Evolutionary conservation across 1,140 invertebrate genomes (phyloP).

Genomic region (Drosophila mauritiana): DNA sequence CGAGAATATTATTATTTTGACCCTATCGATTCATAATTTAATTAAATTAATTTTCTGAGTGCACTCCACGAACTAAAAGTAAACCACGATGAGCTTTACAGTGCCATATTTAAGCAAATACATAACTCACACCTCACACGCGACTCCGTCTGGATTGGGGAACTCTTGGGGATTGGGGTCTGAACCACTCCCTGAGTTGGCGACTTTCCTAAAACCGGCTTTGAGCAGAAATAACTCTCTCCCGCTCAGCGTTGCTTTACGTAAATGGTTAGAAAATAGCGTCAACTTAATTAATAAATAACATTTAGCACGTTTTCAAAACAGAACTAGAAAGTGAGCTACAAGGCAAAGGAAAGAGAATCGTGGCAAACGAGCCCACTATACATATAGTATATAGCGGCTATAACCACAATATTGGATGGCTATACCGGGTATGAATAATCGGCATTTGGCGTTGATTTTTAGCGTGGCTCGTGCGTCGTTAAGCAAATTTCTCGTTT

Average conservation of each 20-base stretch:
- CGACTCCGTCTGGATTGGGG: slow-evolving; percentile 19
- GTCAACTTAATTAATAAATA: slow-evolving; percentile 83
- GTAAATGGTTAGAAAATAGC: slow-evolving; percentile 72
- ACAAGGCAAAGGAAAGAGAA: slow-evolving; percentile 1
- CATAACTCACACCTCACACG: slow-evolving; percentile 63
- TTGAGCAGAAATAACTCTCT: slow-evolving; percentile 23
- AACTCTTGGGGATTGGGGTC: slow-evolving; percentile 13
- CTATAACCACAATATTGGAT: slow-evolving; percentile 41
- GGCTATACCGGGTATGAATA: slow-evolving; percentile 65
- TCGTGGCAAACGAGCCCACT: slow-evolving; percentile 3
- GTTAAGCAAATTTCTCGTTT: slow-evolving; percentile 40
- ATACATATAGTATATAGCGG: slow-evolving; percentile 20
- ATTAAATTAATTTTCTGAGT: neutral
- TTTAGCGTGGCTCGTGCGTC: slow-evolving; percentile 61
- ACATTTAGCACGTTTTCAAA: slow-evolving; percentile 76
- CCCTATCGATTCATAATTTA: neutral
- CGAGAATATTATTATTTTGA: neutral
- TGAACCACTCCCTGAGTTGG: slow-evolving; percentile 65
- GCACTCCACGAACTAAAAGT: slow-evolving; percentile 34
- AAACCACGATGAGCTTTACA: slow-evolving; percentile 44
- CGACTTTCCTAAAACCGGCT: slow-evolving; percentile 54
- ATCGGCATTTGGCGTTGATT: slow-evolving; percentile 72
- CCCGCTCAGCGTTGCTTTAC: slow-evolving; percentile 21
- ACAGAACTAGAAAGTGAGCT: neutral
- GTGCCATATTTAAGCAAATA: slow-evolving; percentile 46